Evolutionary conservation across 2,888 invertebrate genomes (phyloP).

Genomic region (Cremastinae sp.): DNA sequence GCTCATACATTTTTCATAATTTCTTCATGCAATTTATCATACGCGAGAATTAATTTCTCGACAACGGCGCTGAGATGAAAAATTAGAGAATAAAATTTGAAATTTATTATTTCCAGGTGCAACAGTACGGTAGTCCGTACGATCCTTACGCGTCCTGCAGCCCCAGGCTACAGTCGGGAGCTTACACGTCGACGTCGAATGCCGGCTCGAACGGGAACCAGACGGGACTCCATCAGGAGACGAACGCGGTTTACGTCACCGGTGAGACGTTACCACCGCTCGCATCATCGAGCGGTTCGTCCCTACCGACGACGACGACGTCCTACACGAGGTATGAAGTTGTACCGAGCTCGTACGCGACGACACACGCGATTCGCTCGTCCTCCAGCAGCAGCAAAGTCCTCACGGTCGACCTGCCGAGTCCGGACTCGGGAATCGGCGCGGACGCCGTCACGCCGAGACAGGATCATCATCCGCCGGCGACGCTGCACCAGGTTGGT

Average conservation of each 20-base stretch:
- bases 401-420: constrained; percentile 95
- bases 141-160: constrained; percentile 78
- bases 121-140: constrained; percentile 77
- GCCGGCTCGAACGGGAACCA: constrained; percentile 70
- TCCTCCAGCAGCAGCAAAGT: constrained; percentile 82
- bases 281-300: constrained; percentile 84
- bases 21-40: too few relatives aligned
- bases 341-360: constrained; percentile 78
- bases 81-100: neutral
- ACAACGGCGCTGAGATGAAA: neutral
- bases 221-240: constrained; percentile 75
- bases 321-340: constrained; percentile 79
- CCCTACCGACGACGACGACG: constrained; percentile 81
- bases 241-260: constrained; percentile 83
- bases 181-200: constrained; percentile 71
- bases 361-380: constrained; percentile 78
- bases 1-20: too few relatives aligned
- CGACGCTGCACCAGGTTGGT: constrained; percentile 92
- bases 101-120: constrained; percentile 66
- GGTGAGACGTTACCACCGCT: constrained; percentile 79
- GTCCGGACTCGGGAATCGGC: constrained; percentile 97
- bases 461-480: constrained; percentile 83
- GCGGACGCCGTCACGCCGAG: constrained; percentile 94
- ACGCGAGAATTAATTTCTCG: too few relatives aligned
- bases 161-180: constrained; percentile 75